These are phyloP conservation scores for Anhinga anhinga DNA, from an alignment of 2,113 vertebrate genomes.

Conservation along the genomic window DNA sequence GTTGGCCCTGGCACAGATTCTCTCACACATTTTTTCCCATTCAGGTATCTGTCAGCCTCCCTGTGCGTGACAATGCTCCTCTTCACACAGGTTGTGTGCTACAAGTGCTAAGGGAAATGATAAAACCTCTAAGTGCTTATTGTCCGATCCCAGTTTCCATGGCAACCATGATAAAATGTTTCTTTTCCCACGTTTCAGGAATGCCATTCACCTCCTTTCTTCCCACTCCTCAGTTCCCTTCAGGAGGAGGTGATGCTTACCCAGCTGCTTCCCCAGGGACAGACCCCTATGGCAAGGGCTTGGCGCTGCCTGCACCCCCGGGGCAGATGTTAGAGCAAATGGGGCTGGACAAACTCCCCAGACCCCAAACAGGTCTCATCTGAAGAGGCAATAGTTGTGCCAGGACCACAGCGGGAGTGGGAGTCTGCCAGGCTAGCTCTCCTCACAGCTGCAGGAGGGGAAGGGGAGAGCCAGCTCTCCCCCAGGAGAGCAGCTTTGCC, in stretches of 20 bases:
- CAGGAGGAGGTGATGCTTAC: background rate
- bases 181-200: slow-evolving; percentile 23
- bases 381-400: background rate
- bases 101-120: slow-evolving; percentile 9
- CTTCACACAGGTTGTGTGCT: background rate
- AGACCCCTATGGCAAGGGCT: background rate
- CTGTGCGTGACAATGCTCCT: background rate
- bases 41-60: background rate
- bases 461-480: background rate
- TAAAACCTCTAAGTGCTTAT: slow-evolving; percentile 18
- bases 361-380: background rate
- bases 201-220: slow-evolving; percentile 20
- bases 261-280: background rate
- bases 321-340: background rate
- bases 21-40: background rate
- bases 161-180: slow-evolving; percentile 12
- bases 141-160: slow-evolving; percentile 54
- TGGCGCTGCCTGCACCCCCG: background rate
- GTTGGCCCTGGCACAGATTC: background rate
- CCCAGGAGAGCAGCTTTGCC: background rate
- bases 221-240: background rate
- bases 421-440: background rate
- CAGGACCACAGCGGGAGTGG: background rate
- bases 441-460: background rate
- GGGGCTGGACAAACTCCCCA: background rate